Conservation (phyloP, 1,140 invertebrate genomes). For the Acromyrmex echinatior region DNA sequence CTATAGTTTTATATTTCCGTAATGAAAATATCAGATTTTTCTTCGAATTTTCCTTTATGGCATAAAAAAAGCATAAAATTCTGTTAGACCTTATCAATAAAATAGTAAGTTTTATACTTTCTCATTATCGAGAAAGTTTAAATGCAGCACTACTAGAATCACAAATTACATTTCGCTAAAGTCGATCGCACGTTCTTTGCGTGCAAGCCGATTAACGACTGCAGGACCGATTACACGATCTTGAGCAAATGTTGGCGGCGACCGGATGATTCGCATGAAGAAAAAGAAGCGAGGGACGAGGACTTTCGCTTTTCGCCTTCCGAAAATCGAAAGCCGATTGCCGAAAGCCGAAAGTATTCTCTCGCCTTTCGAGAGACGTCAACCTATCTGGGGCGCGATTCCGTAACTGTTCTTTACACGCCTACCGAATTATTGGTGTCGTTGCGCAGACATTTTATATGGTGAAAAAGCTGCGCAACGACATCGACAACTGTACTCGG, state of each 20-base stretch:
- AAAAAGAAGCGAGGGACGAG: neutral
- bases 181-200: neutral
- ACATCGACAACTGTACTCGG: too few relatives aligned
- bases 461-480: too few relatives aligned
- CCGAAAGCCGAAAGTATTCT: constrained; percentile 7
- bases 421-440: too few relatives aligned
- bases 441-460: too few relatives aligned
- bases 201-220: neutral
- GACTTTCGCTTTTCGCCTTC: constrained; percentile 76
- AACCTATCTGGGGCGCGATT: constrained; percentile 57
- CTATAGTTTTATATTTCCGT: neutral
- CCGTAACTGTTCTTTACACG: too few relatives aligned
- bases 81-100: neutral
- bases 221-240: constrained; percentile 39
- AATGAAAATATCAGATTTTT: neutral
- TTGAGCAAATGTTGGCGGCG: constrained; percentile 5
- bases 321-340: neutral
- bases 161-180: neutral
- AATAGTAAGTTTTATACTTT: neutral
- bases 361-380: constrained; percentile 19
- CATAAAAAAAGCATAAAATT: neutral
- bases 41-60: neutral
- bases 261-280: neutral
- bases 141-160: neutral
- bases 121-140: constrained; percentile 7